Base-by-base conservation (phyloP, 1,140 invertebrate species). In the Drosophila guanche region DNA sequence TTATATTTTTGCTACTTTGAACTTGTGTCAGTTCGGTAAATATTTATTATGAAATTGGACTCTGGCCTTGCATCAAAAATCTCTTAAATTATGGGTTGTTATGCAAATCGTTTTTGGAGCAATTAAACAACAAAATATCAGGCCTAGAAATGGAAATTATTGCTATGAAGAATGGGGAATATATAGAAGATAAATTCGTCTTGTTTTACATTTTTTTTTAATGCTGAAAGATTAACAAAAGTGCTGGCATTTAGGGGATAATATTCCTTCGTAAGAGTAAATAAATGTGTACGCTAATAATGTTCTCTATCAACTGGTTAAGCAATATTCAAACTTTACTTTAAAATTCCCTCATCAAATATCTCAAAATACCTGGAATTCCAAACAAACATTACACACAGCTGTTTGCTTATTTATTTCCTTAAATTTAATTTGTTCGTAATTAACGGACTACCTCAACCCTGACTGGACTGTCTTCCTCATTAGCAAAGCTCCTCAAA, bases 31-130 rank as follows among this genome's bases (percentile, higher is more conserved):
- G 60, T 65, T 67, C 60, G 40, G 41, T 66, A 40, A 47, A 67
- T 42, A 67, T 68, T 45, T 43, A 61, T 61, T 61, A 47, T 29
- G 16, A 46, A 55, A 46, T 55, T 55, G 33, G 23, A 37, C 33
- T 10, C 50, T 47, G 48, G 48, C 48, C 65, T 41, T 46, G 61
- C 65, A 54, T 67, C 23, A 68, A 55, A 66, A 46, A 40, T 67
- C 42, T 41, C 22, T 22, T 68, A 68, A 68, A 12, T 37, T 0
- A 12, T 37, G 33, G 33, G 33, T 37, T 12, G 10, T 67, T 62
- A 53, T 66, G 47, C 12, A 61, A 67, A 37, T 2, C 4, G 22
- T 53, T 54, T 66, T 53, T 2, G 3, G 12, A 23, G 61, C 42
- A 43, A 57, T 61, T 57, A 23, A 23, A n/a, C 2, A n/a, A 5